Conservation (phyloP, 2,888 invertebrate genomes). For the Sesia bembeciformis region DNA sequence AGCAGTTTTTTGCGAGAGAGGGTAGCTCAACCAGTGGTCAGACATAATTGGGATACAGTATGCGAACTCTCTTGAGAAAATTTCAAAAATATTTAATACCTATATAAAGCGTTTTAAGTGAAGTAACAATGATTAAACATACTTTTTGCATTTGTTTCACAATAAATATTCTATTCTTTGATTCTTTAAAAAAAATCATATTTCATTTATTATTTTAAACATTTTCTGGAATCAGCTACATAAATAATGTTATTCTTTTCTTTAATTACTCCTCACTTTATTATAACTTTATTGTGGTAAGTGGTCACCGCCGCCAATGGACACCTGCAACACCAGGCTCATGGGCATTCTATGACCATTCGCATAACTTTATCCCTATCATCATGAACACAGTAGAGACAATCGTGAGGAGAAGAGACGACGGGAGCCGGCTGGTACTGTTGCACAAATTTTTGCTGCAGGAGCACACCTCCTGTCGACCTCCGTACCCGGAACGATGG, state of each 20-base stretch:
- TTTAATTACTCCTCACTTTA: background rate
- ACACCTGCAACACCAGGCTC: background rate
- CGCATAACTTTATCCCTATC: conserved; percentile 4
- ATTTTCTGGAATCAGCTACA: too few relatives aligned
- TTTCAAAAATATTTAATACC: too few relatives aligned
- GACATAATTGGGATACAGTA: too few relatives aligned
- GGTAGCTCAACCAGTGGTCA: too few relatives aligned
- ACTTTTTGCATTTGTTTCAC: too few relatives aligned
- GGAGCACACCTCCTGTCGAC: conserved; percentile 90
- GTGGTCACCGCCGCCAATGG: background rate
- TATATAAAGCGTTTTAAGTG: too few relatives aligned
- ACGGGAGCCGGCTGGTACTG: conserved; percentile 67
- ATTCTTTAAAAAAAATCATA: too few relatives aligned
- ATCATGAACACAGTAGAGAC: conserved; percentile 19
- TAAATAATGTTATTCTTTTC: background rate
- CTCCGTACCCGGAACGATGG: conserved; percentile 90
- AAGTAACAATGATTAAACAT: too few relatives aligned
- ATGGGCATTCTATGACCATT: background rate
- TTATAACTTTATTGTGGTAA: background rate
- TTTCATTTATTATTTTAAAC: too few relatives aligned
- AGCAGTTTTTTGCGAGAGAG: too few relatives aligned
- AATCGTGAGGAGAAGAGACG: conserved; percentile 73
- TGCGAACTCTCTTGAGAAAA: too few relatives aligned
- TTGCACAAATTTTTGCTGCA: conserved; percentile 86
- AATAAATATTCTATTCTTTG: too few relatives aligned